These are phyloP conservation scores for Pachyramphus minor DNA, from an alignment of 2,113 vertebrate genomes.

Conservation along the genomic window DNA sequence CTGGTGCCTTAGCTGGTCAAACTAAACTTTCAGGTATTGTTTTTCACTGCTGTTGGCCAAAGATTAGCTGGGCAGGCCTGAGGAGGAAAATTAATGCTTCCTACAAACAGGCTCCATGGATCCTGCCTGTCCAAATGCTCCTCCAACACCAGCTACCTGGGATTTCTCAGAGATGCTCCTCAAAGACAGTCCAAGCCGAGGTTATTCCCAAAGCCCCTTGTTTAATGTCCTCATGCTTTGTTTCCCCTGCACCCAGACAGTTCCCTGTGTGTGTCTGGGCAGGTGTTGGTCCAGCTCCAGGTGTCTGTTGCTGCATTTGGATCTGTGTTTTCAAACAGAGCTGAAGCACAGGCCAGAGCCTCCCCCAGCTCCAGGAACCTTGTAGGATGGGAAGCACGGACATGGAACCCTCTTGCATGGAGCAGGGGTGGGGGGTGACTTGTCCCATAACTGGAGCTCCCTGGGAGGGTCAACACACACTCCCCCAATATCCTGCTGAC, in stretches of 20 bases:
- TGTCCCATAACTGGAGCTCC: neutral
- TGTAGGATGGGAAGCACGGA: neutral
- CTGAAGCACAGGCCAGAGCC: neutral
- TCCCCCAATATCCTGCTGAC: neutral
- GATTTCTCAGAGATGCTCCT: neutral
- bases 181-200: neutral
- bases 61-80: neutral
- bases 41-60: neutral
- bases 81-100: neutral
- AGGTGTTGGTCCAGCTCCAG: neutral
- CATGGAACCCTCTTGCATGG: neutral
- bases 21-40: neutral
- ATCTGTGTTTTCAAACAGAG: neutral
- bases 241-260: neutral
- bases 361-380: neutral
- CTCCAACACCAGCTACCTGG: neutral
- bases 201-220: neutral
- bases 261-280: neutral
- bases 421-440: neutral
- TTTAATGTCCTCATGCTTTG: neutral
- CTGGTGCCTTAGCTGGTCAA: neutral
- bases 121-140: neutral
- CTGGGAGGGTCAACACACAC: fast-evolving
- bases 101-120: neutral
- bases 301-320: neutral